Percentiles rank a stretch among this genome's conserved stretches.
Conservation (phyloP, 2,113 vertebrate species). For the Petromus typicus region DNA sequence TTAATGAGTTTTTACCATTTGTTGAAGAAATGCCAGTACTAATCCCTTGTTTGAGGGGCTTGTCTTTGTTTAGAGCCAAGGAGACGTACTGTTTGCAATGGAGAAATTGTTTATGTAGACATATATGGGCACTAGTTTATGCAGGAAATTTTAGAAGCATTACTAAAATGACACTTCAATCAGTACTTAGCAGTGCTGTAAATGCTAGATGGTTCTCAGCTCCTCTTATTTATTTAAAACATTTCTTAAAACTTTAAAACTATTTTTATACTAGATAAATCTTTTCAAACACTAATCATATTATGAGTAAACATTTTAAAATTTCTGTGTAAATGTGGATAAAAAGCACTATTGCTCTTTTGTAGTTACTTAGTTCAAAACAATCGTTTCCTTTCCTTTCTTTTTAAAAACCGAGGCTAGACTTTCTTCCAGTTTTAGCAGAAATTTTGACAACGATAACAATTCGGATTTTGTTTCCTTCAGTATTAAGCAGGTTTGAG, state of each 20-base stretch:
- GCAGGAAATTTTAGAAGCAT: constrained; percentile 80
- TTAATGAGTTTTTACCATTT: constrained; percentile 60
- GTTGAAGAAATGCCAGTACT: constrained; percentile 57
- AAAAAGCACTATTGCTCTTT: constrained; percentile 86
- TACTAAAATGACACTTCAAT: constrained; percentile 81
- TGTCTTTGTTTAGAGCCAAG: constrained; percentile 70
- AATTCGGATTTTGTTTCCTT: constrained; percentile 80
- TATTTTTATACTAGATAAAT: constrained; percentile 89
- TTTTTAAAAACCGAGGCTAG: constrained; percentile 72
- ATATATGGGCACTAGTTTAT: constrained; percentile 81
- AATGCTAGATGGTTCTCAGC: constrained; percentile 86
- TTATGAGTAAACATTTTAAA: constrained; percentile 88
- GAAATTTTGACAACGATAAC: constrained; percentile 84
- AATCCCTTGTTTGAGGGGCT: constrained; percentile 37
- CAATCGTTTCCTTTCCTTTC: constrained; percentile 63
- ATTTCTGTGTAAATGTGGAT: constrained; percentile 83
- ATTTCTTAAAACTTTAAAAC: constrained; percentile 88
- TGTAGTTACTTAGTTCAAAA: constrained; percentile 85
- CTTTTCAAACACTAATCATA: constrained; percentile 89
- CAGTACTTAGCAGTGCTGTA: constrained; percentile 83
- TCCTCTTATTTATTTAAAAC: constrained; percentile 88
- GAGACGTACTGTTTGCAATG: constrained; percentile 75
- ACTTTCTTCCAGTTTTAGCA: constrained; percentile 82
- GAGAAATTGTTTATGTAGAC: constrained; percentile 80
- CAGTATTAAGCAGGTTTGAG: constrained; percentile 73